Evolutionary conservation across 2,888 invertebrate genomes (phyloP).

Genomic region (Melikaiella ostensackeni): DNA sequence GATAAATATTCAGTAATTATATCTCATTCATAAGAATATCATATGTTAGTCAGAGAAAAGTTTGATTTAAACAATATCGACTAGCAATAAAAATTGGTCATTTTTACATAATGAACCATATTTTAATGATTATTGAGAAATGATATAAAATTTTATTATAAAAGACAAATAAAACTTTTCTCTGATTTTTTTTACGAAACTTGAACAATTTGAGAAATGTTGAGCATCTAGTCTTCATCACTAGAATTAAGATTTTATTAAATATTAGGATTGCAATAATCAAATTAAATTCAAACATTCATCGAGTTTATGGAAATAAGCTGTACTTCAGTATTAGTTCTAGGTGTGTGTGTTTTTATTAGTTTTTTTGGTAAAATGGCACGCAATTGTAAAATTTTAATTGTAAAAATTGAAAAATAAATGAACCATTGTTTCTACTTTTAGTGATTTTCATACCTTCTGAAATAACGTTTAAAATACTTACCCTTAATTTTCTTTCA

Average conservation of each 20-base stretch:
- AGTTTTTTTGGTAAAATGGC: background rate
- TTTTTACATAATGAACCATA: background rate
- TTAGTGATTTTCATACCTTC: too few species aligned
- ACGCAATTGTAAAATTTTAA: background rate
- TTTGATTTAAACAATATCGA: too few species aligned
- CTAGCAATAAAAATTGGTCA: too few species aligned
- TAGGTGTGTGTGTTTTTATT: background rate
- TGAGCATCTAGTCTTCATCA: background rate
- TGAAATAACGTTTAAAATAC: too few species aligned
- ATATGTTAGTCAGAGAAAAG: too few species aligned
- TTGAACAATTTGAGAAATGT: background rate
- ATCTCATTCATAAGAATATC: too few species aligned
- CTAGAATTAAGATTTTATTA: background rate
- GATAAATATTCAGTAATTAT: too few species aligned
- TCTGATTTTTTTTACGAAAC: background rate
- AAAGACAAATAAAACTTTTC: background rate
- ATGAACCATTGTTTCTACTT: background rate
- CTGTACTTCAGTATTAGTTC: background rate
- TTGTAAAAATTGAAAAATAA: background rate
- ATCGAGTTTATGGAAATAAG: background rate
- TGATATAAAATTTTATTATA: background rate
- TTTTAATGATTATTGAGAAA: background rate
- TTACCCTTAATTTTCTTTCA: too few species aligned
- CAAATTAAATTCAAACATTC: background rate
- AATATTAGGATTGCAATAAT: background rate